Evolutionary conservation across 2,797 vertebrate genomes (phyloP).

Genomic region (Cossypha polioptera): DNA sequence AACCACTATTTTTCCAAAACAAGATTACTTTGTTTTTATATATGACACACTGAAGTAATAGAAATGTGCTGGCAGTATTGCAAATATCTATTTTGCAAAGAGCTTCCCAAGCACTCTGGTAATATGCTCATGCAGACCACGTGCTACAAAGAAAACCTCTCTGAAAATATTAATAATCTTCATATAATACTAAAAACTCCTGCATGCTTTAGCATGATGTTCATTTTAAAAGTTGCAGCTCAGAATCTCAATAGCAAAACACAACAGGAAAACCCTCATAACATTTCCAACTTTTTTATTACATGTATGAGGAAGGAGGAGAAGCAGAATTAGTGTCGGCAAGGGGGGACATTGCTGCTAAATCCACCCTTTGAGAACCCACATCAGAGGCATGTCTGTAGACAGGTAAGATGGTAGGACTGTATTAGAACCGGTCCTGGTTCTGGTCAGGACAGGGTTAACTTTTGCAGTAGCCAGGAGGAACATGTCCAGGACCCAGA

Average conservation of each 20-base stretch:
- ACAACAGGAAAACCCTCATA: neutral
- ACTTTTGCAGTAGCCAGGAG: neutral
- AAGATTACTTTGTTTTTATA: neutral
- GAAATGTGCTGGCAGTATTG: neutral
- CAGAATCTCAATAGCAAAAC: neutral
- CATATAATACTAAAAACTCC: neutral
- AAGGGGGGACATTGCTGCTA: neutral
- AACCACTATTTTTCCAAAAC: neutral
- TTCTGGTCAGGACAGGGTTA: neutral
- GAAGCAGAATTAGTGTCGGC: neutral
- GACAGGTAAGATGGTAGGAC: neutral
- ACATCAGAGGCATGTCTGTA: neutral
- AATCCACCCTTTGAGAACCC: neutral
- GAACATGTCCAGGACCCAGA: neutral
- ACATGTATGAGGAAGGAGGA: neutral
- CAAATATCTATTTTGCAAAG: neutral
- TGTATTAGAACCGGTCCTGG: neutral
- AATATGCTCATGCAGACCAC: neutral
- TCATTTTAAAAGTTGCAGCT: neutral
- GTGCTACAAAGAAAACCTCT: neutral
- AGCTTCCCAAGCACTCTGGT: neutral
- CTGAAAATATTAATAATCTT: neutral
- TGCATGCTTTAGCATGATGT: neutral
- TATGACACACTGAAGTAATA: neutral
- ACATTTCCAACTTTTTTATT: neutral